phyloP scores from a whole-genome alignment of 2,797 vertebrate species.

The Arrhamphus sclerolepis region DNA sequence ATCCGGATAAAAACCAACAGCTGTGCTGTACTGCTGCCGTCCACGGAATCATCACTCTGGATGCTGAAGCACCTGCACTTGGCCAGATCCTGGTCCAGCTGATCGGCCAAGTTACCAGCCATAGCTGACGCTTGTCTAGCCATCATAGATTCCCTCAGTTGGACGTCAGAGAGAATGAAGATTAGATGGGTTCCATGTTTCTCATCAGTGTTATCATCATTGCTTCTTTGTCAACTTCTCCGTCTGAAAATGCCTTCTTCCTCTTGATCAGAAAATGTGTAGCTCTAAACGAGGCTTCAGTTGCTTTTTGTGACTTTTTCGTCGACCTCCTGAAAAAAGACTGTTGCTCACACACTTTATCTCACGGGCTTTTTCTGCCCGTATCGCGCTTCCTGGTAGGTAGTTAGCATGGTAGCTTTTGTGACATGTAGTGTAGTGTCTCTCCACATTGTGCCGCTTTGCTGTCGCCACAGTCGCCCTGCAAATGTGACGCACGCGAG shows the following conservation, averaged over 20 bases:
- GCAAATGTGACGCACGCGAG: no score
- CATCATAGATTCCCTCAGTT: slow-evolving; percentile 21
- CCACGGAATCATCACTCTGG: slow-evolving; percentile 39
- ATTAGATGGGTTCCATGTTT: slow-evolving; percentile 13
- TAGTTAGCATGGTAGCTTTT: no score
- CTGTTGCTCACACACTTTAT: no score
- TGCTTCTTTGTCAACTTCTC: slow-evolving; percentile 19
- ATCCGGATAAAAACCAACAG: slow-evolving; percentile 19
- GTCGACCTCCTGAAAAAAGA: background rate
- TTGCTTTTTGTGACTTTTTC: background rate
- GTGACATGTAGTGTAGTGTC: no score
- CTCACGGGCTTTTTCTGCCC: no score
- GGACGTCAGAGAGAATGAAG: background rate
- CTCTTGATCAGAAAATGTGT: background rate
- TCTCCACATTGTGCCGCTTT: no score
- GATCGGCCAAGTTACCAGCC: slow-evolving; percentile 25
- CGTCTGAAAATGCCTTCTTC: background rate
- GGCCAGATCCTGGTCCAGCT: slow-evolving; percentile 38
- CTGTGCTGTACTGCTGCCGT: slow-evolving; percentile 34
- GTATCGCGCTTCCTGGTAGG: background rate
- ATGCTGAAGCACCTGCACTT: slow-evolving; percentile 48
- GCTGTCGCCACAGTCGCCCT: no score
- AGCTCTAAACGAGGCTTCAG: background rate
- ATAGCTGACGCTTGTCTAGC: slow-evolving; percentile 26
- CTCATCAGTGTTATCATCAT: slow-evolving; percentile 30